Evolutionary conservation across 2,113 vertebrate species (phyloP).

Genomic region (Nyctereutes procyonoides): DNA sequence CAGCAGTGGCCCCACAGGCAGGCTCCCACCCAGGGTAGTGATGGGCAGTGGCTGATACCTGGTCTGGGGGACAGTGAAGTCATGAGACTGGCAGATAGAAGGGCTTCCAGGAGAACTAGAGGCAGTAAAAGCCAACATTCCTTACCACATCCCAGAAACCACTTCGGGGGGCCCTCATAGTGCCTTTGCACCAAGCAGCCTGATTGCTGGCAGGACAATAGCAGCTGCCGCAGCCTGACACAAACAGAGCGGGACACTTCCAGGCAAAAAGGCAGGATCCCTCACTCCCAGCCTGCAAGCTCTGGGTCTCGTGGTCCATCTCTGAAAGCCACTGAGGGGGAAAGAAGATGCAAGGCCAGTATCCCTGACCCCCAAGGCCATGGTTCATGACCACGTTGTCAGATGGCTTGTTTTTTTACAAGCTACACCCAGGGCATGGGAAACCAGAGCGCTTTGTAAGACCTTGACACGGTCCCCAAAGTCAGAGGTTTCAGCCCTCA

Average conservation of each 20-base stretch:
- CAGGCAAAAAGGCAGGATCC: background rate
- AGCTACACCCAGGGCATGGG: background rate
- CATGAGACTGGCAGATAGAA: background rate
- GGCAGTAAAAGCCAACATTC: background rate
- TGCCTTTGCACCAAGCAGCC: rapidly evolving
- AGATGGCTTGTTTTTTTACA: background rate
- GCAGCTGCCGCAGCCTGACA: too few species aligned
- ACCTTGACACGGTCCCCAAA: rapidly evolving
- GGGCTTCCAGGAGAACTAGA: background rate
- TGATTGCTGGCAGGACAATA: rapidly evolving
- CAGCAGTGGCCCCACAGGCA: too few species aligned
- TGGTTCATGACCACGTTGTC: background rate
- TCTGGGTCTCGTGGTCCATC: background rate
- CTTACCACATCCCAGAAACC: background rate
- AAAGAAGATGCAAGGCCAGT: rapidly evolving
- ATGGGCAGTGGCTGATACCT: background rate
- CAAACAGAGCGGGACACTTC: background rate
- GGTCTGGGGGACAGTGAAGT: background rate
- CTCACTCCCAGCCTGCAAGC: background rate
- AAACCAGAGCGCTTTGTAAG: background rate
- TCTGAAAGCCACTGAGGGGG: background rate
- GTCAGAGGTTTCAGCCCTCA: rapidly evolving
- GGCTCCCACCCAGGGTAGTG: too few species aligned
- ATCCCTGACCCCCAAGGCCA: background rate
- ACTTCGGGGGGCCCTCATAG: rapidly evolving